Conservation (phyloP, 53 echinoderm and acorn worm genomes). For the Mesocentrotus franciscanus region DNA sequence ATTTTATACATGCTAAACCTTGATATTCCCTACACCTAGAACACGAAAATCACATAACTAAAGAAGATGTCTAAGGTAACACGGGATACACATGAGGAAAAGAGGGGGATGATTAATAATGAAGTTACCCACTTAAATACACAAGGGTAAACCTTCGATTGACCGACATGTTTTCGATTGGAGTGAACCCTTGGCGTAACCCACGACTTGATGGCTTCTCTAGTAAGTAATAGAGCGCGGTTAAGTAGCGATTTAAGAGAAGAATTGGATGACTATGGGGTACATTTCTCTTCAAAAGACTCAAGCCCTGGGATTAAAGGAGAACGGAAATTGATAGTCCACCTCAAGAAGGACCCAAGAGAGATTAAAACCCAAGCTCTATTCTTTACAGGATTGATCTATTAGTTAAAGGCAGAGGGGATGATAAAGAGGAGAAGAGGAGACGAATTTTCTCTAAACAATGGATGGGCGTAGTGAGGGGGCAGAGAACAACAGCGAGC, state of each 20-base stretch:
- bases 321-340: slow-evolving; percentile 61
- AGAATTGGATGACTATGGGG: slow-evolving; percentile 16
- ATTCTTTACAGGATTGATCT: slow-evolving; percentile 53
- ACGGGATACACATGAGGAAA: background rate
- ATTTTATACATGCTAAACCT: too few species aligned
- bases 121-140: background rate
- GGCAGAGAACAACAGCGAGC: slow-evolving; percentile 20
- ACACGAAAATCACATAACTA: too few species aligned
- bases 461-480: background rate
- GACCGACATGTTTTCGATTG: background rate
- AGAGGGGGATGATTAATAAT: background rate
- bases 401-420: slow-evolving; percentile 38
- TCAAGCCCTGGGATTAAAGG: background rate
- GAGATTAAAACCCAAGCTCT: slow-evolving; percentile 34
- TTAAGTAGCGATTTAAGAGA: slow-evolving; percentile 42
- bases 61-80: background rate
- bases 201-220: background rate
- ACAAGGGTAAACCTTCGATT: background rate
- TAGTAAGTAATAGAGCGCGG: slow-evolving; percentile 1
- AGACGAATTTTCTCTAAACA: background rate
- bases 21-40: too few species aligned
- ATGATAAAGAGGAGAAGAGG: background rate
- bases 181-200: background rate
- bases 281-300: background rate
- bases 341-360: slow-evolving; percentile 32